Evolutionary conservation across 1,140 invertebrate species (phyloP).

Genomic region (Drosophila parabipectinata): DNA sequence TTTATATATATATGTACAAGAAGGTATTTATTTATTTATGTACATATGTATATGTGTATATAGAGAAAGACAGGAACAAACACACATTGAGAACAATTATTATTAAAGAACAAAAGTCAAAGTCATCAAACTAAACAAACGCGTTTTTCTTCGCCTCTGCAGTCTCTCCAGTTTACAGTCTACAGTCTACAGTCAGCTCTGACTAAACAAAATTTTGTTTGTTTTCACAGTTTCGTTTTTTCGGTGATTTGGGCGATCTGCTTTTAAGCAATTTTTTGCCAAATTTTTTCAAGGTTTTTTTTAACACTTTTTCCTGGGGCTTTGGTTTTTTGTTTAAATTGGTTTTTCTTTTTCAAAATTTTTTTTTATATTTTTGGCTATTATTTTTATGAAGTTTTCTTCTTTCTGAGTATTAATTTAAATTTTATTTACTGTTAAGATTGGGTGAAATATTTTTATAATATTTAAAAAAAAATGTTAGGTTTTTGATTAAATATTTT

Average conservation of each 20-base stretch:
- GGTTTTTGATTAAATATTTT: no score
- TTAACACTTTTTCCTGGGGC: not conserved
- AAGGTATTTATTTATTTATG: not conserved
- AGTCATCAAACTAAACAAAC: conserved; percentile 18
- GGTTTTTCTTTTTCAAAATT: not conserved
- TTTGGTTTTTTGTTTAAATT: not conserved
- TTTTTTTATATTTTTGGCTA: not conserved
- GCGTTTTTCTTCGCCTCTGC: not conserved
- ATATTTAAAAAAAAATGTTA: no score
- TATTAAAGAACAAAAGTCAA: conserved; percentile 32
- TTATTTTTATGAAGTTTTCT: no score
- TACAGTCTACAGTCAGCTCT: not conserved
- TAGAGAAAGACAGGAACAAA: conserved; percentile 18
- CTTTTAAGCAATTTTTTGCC: not conserved
- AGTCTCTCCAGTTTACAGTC: no score
- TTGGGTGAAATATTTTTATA: no score
- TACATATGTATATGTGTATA: not conserved
- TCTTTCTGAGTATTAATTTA: no score
- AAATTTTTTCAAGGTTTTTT: not conserved
- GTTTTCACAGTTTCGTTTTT: not conserved
- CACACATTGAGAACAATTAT: conserved; percentile 20
- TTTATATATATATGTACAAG: conserved; percentile 6
- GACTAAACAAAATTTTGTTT: not conserved
- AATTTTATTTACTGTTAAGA: no score
- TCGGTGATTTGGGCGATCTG: not conserved